Conservation (phyloP, 1,140 invertebrate genomes). For the Oryzaephilus surinamensis region DNA sequence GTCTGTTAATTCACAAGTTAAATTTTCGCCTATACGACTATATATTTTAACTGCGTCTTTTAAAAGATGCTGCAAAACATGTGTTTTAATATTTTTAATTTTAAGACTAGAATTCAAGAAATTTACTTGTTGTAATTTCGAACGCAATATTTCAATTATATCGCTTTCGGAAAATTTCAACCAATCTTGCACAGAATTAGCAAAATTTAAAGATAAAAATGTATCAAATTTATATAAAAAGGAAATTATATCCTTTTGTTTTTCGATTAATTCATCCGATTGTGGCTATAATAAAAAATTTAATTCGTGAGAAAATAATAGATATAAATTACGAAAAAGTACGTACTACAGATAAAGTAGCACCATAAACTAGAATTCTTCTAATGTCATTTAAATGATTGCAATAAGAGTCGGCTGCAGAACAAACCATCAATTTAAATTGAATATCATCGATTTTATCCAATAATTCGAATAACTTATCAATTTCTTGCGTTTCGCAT, state of each 20-base stretch:
- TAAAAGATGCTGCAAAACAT: constrained; percentile 16
- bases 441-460: constrained; percentile 14
- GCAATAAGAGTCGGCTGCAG: constrained; percentile 15
- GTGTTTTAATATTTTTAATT: neutral
- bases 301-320: too few species aligned
- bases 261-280: too few species aligned
- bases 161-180: constrained; percentile 16
- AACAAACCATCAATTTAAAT: constrained; percentile 21
- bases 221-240: too few species aligned
- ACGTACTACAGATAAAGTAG: too few species aligned
- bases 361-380: constrained; percentile 20
- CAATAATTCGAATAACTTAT: constrained; percentile 20
- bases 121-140: constrained; percentile 16
- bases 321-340: too few species aligned
- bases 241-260: too few species aligned
- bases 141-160: constrained; percentile 15
- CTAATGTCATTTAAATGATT: constrained; percentile 16
- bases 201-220: too few species aligned
- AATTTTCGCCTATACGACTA: constrained; percentile 11
- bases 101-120: neutral
- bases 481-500: constrained; percentile 14
- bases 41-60: constrained; percentile 20
- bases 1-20: constrained; percentile 11
- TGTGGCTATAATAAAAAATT: too few species aligned
- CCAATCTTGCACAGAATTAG: constrained; percentile 13